A percentile compares a stretch with the other conserved stretches of the same genome.
These are phyloP conservation scores for Allygus modestus DNA, from an alignment of 2,888 invertebrate species.

Conservation along the genomic window DNA sequence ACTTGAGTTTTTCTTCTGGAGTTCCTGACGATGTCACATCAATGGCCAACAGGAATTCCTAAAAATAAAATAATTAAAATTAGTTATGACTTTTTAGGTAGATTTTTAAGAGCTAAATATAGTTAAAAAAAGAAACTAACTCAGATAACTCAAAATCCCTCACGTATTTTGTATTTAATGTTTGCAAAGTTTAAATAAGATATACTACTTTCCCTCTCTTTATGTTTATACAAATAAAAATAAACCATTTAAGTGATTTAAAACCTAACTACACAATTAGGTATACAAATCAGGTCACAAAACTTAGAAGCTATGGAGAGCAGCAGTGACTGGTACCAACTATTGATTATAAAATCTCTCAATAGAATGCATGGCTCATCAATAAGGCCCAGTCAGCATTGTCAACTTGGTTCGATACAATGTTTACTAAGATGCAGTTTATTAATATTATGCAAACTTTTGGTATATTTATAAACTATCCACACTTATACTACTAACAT, in stretches of 20 bases:
- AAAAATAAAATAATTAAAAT: conserved; percentile 75
- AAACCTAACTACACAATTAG: too few relatives aligned
- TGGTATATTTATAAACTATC: too few relatives aligned
- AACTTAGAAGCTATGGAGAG: background rate
- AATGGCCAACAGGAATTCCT: conserved; percentile 98
- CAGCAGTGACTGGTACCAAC: conserved; percentile 24
- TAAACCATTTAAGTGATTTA: too few relatives aligned
- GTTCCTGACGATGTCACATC: conserved; percentile 98
- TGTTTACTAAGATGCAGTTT: background rate
- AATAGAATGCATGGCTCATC: conserved; percentile 24
- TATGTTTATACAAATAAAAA: too few relatives aligned
- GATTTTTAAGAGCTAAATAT: too few relatives aligned
- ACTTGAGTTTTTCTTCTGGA: conserved; percentile 98
- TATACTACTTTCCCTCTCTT: too few relatives aligned
- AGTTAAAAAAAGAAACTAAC: too few relatives aligned
- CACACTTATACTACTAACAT: too few relatives aligned
- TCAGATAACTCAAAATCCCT: too few relatives aligned
- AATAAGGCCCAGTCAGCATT: conserved; percentile 10
- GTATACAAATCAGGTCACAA: conserved; percentile 30
- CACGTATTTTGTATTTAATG: too few relatives aligned
- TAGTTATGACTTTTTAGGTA: conserved; percentile 61
- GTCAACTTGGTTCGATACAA: background rate
- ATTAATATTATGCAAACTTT: background rate
- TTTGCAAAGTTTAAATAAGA: too few relatives aligned
- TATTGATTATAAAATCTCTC: conserved; percentile 34